phyloP scores from a whole-genome alignment of 2,888 invertebrate species.

The Platynereis dumerilii region DNA sequence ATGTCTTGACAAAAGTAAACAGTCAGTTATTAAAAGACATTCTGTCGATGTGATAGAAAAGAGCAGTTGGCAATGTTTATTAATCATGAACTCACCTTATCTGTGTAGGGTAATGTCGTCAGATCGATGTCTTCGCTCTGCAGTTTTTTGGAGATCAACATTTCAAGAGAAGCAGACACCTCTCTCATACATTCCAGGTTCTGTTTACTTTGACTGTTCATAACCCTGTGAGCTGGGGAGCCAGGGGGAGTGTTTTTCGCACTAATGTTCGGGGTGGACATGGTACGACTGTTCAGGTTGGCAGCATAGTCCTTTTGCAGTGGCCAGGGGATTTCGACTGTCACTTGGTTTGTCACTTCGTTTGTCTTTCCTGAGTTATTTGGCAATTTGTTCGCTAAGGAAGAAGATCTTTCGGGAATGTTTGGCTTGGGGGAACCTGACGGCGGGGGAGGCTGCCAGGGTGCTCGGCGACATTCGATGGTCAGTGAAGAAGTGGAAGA shows the following conservation, averaged over 20 bases:
- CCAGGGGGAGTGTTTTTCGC: not conserved
- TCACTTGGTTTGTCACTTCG: constrained; percentile 9
- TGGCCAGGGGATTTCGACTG: constrained; percentile 7
- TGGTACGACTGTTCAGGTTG: constrained; percentile 5
- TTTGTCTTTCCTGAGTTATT: constrained; percentile 4
- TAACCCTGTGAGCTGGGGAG: constrained; percentile 5
- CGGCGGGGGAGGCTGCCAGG: too few species aligned
- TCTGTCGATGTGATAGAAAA: too few species aligned
- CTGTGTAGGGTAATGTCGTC: constrained; percentile 57
- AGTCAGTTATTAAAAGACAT: too few species aligned
- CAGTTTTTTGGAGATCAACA: constrained; percentile 54
- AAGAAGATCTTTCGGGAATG: constrained; percentile 17
- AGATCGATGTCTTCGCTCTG: constrained; percentile 59
- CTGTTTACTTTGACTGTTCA: not conserved
- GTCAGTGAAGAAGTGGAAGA: not conserved
- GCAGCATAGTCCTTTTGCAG: not conserved
- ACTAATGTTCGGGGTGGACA: constrained; percentile 8
- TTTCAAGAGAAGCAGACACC: constrained; percentile 44
- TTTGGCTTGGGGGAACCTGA: constrained; percentile 2
- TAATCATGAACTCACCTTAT: constrained; percentile 44
- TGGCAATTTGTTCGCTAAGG: not conserved
- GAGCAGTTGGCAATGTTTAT: too few species aligned
- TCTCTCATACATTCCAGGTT: not conserved
- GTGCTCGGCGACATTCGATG: too few species aligned
- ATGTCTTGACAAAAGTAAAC: too few species aligned